phyloP scores from a whole-genome alignment of 2,797 vertebrate species.

The Muraenolepis orangiensis region DNA sequence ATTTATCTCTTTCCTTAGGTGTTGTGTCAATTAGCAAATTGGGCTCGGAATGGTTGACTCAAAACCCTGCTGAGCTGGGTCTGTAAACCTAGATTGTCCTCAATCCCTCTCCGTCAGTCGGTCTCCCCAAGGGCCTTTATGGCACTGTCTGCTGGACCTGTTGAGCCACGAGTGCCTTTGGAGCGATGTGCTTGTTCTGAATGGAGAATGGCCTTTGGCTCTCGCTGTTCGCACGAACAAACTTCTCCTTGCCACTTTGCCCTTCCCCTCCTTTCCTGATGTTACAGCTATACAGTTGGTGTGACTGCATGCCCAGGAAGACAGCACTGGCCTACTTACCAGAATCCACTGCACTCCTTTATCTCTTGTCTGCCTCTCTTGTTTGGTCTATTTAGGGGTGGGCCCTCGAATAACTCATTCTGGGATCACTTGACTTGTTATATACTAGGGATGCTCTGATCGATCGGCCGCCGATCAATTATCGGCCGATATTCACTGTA shows the following conservation, averaged over 20 bases:
- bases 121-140: not conserved
- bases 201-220: not conserved
- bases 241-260: constrained; percentile 54
- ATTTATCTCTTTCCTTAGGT: not conserved
- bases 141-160: not conserved
- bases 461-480: too few relatives aligned
- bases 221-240: constrained; percentile 51
- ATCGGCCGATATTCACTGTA: too few relatives aligned
- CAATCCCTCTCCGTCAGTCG: not conserved
- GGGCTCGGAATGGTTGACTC: not conserved
- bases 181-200: not conserved
- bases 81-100: not conserved
- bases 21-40: not conserved
- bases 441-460: too few relatives aligned
- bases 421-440: not conserved
- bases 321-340: constrained; percentile 60
- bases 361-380: constrained; percentile 14
- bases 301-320: constrained; percentile 44
- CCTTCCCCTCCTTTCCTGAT: not conserved
- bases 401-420: not conserved
- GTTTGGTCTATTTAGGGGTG: constrained; percentile 20
- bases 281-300: not conserved
- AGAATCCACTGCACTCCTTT: constrained; percentile 35
- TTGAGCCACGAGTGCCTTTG: not conserved
- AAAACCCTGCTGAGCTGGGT: not conserved